These are phyloP conservation scores for Notodonta ziczac DNA, from an alignment of 2,888 invertebrate genomes.

Conservation along the genomic window DNA sequence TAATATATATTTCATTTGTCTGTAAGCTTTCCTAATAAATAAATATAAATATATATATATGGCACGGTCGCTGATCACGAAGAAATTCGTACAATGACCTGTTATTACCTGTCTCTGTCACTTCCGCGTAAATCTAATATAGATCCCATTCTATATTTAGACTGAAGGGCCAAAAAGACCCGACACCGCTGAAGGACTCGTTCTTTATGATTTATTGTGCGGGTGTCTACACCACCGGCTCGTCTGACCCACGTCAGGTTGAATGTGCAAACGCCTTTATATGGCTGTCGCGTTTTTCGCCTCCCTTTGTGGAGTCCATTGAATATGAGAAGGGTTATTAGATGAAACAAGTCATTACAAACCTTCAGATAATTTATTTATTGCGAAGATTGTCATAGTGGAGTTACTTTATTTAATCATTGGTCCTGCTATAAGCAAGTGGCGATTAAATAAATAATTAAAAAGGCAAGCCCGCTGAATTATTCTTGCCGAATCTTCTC, in stretches of 20 bases:
- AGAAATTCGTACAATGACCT: no score
- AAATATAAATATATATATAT: background rate
- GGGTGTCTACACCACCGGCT: conserved; percentile 30
- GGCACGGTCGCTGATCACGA: no score
- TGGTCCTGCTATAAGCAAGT: no score
- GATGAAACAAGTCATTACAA: conserved; percentile 9
- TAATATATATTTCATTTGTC: no score
- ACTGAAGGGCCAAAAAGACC: conserved; percentile 14
- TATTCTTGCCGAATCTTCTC: no score
- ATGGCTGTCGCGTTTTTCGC: conserved; percentile 12
- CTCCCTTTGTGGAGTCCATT: conserved; percentile 19
- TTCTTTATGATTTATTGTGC: conserved; percentile 43
- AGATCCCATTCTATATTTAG: conserved; percentile 11
- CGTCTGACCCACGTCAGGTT: conserved; percentile 34
- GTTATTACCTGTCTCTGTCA: no score
- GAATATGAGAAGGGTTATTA: conserved; percentile 31
- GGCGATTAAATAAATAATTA: no score
- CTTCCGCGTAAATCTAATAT: no score
- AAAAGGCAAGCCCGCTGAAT: no score
- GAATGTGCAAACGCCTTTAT: conserved; percentile 21
- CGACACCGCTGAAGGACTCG: conserved; percentile 20
- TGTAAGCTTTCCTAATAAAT: background rate
- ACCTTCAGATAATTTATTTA: no score
- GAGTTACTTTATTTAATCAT: no score
- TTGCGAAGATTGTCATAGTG: no score